A percentile compares a stretch with the other conserved stretches of the same genome.
phyloP scores from a whole-genome alignment of 2,797 vertebrate species.

The Austrolebias charrua region DNA sequence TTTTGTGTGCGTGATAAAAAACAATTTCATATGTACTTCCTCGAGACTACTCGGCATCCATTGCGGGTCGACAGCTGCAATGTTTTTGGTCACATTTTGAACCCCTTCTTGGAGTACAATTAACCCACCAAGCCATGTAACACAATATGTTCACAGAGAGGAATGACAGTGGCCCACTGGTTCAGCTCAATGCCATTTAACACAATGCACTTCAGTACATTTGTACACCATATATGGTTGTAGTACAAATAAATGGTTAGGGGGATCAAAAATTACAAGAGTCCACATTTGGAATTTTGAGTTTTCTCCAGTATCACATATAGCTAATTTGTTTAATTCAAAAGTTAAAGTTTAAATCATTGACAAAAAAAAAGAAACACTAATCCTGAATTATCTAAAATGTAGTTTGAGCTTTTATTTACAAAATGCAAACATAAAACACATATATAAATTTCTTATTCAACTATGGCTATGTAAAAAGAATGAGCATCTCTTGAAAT shows the following conservation, averaged over 20 bases:
- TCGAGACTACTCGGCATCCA: conserved; percentile 7
- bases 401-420: neutral
- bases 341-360: neutral
- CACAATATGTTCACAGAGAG: conserved; percentile 31
- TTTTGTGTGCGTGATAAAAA: conserved; percentile 30
- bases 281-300: neutral
- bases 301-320: neutral
- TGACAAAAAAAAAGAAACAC: neutral
- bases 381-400: neutral
- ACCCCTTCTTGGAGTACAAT: conserved; percentile 35
- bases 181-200: conserved; percentile 9
- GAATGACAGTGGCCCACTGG: conserved; percentile 40
- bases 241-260: neutral
- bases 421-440: too few relatives aligned
- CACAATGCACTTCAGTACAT: conserved; percentile 5
- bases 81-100: conserved; percentile 31
- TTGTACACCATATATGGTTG: conserved; percentile 9
- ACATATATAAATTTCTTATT: too few relatives aligned
- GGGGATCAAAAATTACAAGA: neutral
- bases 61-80: conserved; percentile 11
- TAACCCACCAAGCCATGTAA: conserved; percentile 38
- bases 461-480: too few relatives aligned
- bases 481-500: too few relatives aligned
- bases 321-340: neutral
- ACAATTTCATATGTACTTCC: conserved; percentile 8